Evolutionary conservation across 2,888 invertebrate genomes (phyloP).

Genomic region (Oeneis ivallda): DNA sequence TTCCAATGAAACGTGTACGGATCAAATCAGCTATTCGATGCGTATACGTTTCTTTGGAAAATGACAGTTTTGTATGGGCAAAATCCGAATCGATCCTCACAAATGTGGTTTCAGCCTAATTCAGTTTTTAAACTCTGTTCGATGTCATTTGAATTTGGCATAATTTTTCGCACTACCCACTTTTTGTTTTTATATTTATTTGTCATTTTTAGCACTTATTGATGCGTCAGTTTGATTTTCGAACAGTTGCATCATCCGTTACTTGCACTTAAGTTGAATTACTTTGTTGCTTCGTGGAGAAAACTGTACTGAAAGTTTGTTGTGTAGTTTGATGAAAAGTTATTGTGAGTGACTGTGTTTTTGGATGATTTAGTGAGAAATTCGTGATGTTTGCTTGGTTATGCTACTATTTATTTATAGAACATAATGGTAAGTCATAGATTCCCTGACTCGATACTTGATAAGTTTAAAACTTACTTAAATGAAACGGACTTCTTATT

Average conservation of each 20-base stretch:
- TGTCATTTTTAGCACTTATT: not conserved
- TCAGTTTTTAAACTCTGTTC: conserved; percentile 3
- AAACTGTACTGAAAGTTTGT: not conserved
- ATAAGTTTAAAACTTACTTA: too few relatives aligned
- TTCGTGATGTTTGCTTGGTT: not conserved
- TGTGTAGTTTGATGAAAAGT: not conserved
- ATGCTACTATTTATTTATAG: too few relatives aligned
- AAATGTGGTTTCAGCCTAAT: too few relatives aligned
- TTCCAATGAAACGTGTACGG: too few relatives aligned
- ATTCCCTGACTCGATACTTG: too few relatives aligned
- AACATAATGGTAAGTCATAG: too few relatives aligned
- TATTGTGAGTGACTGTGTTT: not conserved
- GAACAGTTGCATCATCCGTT: not conserved
- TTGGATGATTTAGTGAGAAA: not conserved
- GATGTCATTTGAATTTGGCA: not conserved
- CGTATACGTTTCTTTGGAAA: too few relatives aligned
- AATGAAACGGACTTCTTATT: too few relatives aligned
- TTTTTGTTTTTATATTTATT: not conserved
- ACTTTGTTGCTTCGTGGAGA: not conserved
- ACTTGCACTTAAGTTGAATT: not conserved
- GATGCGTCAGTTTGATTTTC: conserved; percentile 1
- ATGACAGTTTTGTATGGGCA: too few relatives aligned
- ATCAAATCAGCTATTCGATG: too few relatives aligned
- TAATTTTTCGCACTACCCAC: not conserved
- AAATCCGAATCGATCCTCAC: too few relatives aligned